A percentile compares a stretch with the other conserved stretches of the same genome.
Evolutionary conservation across 2,797 vertebrate genomes (phyloP).

Genomic region (Etheostoma nigrum): DNA sequence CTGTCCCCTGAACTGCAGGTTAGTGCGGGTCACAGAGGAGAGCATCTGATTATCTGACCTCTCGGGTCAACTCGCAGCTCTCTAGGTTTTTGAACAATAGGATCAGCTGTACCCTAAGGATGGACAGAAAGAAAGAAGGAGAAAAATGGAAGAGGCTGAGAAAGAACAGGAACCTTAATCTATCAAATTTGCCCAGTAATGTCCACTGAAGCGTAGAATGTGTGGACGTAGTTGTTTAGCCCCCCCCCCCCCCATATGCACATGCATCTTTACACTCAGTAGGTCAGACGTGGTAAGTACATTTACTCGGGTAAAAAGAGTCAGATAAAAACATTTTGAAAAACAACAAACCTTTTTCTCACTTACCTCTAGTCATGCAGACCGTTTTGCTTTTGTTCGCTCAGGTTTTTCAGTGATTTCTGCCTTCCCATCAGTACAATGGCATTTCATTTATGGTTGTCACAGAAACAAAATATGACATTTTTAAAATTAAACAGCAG

Average conservation of each 20-base stretch:
- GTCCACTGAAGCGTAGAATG: conserved; percentile 11
- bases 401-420: conserved; percentile 22
- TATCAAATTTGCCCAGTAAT: conserved; percentile 50
- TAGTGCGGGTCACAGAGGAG: conserved; percentile 70
- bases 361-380: not conserved
- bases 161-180: conserved; percentile 44
- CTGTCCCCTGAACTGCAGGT: conserved; percentile 66
- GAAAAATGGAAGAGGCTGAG: conserved; percentile 29
- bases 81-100: conserved; percentile 72
- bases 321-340: not conserved
- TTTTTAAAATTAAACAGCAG: conserved; percentile 11
- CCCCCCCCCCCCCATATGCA: too few species aligned
- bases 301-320: not conserved
- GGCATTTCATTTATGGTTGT: conserved; percentile 14
- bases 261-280: not conserved
- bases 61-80: conserved; percentile 70
- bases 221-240: conserved; percentile 13
- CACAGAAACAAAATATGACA: not conserved
- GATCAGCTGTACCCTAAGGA: conserved; percentile 72
- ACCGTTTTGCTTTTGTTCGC: conserved; percentile 14
- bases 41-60: conserved; percentile 81
- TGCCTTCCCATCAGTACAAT: conserved; percentile 7
- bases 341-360: not conserved
- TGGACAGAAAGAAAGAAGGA: conserved; percentile 60
- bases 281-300: not conserved